phyloP scores from a whole-genome alignment of 2,797 vertebrate genomes.

The Sebastes diploproa region DNA sequence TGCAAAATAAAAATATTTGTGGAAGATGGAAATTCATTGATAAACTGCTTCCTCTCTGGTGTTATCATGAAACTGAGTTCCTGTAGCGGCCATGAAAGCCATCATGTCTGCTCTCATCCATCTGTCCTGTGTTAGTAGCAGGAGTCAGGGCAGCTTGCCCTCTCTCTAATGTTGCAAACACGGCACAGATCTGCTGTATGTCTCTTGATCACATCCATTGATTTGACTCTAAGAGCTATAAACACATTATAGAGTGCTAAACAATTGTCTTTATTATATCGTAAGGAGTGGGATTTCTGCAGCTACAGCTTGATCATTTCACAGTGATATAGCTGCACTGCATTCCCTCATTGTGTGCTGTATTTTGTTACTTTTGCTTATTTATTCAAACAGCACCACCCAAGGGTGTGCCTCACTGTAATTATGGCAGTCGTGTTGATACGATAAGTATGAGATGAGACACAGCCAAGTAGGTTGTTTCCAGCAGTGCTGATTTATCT shows the following conservation, averaged over 20 bases:
- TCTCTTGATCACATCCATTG: not conserved
- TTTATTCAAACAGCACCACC: not conserved
- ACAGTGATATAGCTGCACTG: not conserved
- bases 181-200: not conserved
- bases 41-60: not conserved
- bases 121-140: not conserved
- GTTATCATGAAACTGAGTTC: not conserved
- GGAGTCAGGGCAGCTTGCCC: not conserved
- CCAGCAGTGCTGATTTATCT: not conserved
- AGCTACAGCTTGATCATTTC: not conserved
- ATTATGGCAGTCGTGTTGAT: not conserved
- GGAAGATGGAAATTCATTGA: not conserved
- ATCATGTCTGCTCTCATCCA: not conserved
- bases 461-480: not conserved
- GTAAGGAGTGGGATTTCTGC: not conserved
- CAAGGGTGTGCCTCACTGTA: not conserved
- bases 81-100: not conserved
- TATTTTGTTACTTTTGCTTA: not conserved
- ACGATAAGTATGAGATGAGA: not conserved
- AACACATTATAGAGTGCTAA: not conserved
- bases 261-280: not conserved
- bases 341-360: not conserved
- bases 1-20: not conserved
- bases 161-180: not conserved
- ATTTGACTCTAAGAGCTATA: not conserved